Evolutionary conservation across 23 tunicate genomes (phyloP), one percentile per base, ranked within the genome.

Genomic region (Trididemnum clinides): DNA sequence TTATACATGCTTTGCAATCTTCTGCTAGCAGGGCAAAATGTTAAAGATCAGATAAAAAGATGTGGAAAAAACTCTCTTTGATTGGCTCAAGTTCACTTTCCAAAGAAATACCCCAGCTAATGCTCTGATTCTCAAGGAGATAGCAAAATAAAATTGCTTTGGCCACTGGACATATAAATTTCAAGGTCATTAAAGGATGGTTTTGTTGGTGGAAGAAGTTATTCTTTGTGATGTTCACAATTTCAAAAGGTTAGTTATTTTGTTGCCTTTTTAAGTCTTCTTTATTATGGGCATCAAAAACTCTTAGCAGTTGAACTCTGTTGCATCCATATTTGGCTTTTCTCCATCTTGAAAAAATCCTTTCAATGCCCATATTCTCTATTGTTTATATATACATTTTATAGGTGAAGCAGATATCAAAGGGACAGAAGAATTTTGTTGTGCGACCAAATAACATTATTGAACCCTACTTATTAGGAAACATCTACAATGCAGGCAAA

Each of bases 191-290:
- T 64, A n/a, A 64, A 26, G 71, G 71, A 64, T 64, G 71, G 71
- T n/a, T 64, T 64, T 64, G 71, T 64, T 26, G 71, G 71, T 64
- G 71, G 71, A 64, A 64, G 71, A 64, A 64, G 71, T 26, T 12
- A 64, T 64, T 64, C 71, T 23, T n/a, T 64, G 28, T 64, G 71
- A 20, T 26, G 71, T 64, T 64, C 21, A 64, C 71, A 22, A 64
- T 20, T 64, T 64, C 20, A 26, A 64, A 64, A 64, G 71, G 71
- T 64, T 64, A 64, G 15, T 12, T 26, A 64, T 64, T 64, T 64
- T n/a, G 21, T 64, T 64, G 71, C 71, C 71, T 64, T 64, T 64
- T 10, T 10, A 64, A n/a, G n/a, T n/a, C n/a, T n/a, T n/a, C n/a
- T n/a, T n/a, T n/a, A n/a, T n/a, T n/a, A n/a, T n/a, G n/a, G n/a